A percentile compares a stretch with the other conserved stretches of the same genome.
phyloP scores from a whole-genome alignment of 2,113 vertebrate species.

The Zosterops japonicus region DNA sequence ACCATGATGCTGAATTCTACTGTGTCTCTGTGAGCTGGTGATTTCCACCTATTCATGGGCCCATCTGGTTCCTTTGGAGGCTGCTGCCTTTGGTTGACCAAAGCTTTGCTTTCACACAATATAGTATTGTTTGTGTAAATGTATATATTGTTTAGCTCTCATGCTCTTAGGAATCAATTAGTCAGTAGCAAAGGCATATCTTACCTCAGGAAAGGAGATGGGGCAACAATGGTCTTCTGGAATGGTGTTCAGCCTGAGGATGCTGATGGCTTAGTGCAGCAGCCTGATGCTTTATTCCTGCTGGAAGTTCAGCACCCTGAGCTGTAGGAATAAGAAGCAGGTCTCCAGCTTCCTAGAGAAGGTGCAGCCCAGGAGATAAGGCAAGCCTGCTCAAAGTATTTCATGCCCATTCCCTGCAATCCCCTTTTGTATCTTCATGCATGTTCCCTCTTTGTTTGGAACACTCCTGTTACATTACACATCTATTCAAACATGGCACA shows the following conservation, averaged over 20 bases:
- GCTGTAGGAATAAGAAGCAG: neutral
- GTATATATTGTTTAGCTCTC: neutral
- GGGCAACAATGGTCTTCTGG: neutral
- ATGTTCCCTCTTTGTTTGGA: neutral
- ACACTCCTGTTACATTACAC: neutral
- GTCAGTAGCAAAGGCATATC: neutral
- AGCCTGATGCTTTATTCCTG: neutral
- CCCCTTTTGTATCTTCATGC: neutral
- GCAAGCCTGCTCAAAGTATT: neutral
- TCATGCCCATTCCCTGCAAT: neutral
- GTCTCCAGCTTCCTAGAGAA: neutral
- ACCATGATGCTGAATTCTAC: neutral
- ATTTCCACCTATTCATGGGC: neutral
- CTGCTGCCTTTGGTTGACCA: neutral
- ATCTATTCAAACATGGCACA: neutral
- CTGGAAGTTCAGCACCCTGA: neutral
- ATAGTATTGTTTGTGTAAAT: neutral
- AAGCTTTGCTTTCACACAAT: neutral
- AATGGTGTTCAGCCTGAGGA: neutral
- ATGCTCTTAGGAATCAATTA: neutral
- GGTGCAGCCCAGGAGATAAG: neutral
- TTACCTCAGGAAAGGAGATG: neutral
- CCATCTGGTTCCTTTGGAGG: neutral
- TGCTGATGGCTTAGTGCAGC: neutral
- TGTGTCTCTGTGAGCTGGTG: neutral